Evolutionary conservation across 1,140 invertebrate genomes (phyloP).

Genomic region (Drosophila lowei): DNA sequence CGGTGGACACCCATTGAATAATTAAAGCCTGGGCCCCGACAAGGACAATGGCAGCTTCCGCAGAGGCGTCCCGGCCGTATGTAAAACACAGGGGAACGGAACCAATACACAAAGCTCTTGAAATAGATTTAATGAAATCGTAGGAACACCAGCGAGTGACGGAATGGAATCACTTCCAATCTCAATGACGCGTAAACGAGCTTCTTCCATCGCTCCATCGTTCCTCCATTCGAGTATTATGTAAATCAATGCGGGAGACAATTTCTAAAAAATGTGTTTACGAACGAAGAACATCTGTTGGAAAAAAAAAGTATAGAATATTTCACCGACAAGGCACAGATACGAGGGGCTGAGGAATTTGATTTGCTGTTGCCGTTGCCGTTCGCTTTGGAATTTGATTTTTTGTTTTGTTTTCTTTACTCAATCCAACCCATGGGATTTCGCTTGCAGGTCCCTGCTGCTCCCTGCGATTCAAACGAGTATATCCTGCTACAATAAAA

Average conservation of each 20-base stretch:
- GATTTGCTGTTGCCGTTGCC: constrained; percentile 24
- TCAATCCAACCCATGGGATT: constrained; percentile 7
- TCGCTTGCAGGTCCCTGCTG: constrained; percentile 5
- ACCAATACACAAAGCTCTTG: constrained; percentile 22
- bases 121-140: constrained; percentile 7
- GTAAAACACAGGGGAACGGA: constrained; percentile 18
- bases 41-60: constrained; percentile 35
- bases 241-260: constrained; percentile 68
- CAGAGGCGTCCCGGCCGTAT: constrained; percentile 4
- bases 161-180: constrained; percentile 33
- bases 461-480: constrained; percentile 32
- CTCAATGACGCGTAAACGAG: constrained; percentile 42
- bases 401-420: constrained; percentile 62
- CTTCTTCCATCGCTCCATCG: constrained; percentile 2
- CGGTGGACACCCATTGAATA: constrained; percentile 46
- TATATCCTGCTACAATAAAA: constrained; percentile 69
- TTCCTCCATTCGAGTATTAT: constrained; percentile 45
- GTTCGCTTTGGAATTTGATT: constrained; percentile 41
- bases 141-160: not conserved
- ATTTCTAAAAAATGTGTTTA: constrained; percentile 72
- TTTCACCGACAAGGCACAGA: constrained; percentile 41
- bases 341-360: constrained; percentile 30
- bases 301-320: constrained; percentile 55
- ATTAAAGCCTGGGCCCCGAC: constrained; percentile 52
- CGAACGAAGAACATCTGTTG: constrained; percentile 69